Percentiles rank a stretch among this genome's conserved stretches.
phyloP scores from a whole-genome alignment of 2,888 invertebrate species.

The Latheticus oryzae region DNA sequence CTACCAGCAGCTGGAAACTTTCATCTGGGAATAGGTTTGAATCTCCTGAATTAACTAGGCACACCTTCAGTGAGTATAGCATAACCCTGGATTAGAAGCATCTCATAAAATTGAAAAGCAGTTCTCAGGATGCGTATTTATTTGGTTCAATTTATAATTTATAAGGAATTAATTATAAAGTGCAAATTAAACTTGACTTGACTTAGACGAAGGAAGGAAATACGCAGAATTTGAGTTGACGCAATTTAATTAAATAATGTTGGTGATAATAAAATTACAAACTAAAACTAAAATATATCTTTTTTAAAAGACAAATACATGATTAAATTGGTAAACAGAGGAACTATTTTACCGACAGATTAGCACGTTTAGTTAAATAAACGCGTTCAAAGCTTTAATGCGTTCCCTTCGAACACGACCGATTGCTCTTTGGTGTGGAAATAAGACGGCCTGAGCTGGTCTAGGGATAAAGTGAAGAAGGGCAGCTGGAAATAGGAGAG shows the following conservation, averaged over 20 bases:
- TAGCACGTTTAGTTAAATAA: conserved; percentile 56
- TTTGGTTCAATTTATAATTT: conserved; percentile 41
- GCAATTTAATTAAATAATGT: conserved; percentile 19
- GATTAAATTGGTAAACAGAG: conserved; percentile 41
- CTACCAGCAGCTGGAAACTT: conserved; percentile 49
- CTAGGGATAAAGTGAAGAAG: conserved; percentile 50
- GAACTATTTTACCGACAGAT: conserved; percentile 42
- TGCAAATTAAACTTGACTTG: conserved; percentile 41
- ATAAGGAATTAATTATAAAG: conserved; percentile 42
- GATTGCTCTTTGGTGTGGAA: conserved; percentile 56
- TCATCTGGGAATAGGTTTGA: conserved; percentile 49
- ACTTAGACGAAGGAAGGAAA: conserved; percentile 15
- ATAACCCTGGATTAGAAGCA: conserved; percentile 45
- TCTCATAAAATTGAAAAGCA: conserved; percentile 48
- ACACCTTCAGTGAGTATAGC: conserved; percentile 39
- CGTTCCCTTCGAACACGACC: conserved; percentile 53
- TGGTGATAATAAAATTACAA: neutral
- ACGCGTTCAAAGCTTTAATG: conserved; percentile 55
- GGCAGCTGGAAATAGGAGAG: conserved; percentile 44
- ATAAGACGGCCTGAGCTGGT: conserved; percentile 52
- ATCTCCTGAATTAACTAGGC: conserved; percentile 49
- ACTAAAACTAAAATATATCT: conserved; percentile 1
- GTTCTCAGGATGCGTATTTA: conserved; percentile 45
- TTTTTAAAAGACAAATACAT: conserved; percentile 34
- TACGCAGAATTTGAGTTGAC: neutral